phyloP scores from a whole-genome alignment of 2,888 invertebrate species.

The Cremastinae sp. region DNA sequence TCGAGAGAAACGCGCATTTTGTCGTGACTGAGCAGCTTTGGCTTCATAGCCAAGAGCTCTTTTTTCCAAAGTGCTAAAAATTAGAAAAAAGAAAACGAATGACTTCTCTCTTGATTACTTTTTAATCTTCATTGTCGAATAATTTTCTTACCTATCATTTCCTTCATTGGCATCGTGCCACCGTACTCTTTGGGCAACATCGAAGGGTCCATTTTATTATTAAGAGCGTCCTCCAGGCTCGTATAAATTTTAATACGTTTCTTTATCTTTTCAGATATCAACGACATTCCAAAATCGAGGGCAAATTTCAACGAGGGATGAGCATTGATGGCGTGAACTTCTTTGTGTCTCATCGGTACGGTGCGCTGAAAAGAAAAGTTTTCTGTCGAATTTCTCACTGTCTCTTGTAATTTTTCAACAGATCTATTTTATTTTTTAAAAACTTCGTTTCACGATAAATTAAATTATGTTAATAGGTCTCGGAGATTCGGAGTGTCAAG shows the following conservation, averaged over 20 bases:
- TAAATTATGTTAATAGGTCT: conserved; percentile 28
- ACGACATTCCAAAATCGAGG: conserved; percentile 88
- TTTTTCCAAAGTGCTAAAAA: conserved; percentile 86
- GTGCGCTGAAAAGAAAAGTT: conserved; percentile 83
- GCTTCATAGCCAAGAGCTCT: conserved; percentile 84
- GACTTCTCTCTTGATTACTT: neutral
- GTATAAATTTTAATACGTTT: conserved; percentile 87
- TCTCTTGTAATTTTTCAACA: too few relatives aligned
- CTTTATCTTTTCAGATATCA: conserved; percentile 89
- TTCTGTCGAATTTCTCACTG: neutral
- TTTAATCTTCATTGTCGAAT: neutral
- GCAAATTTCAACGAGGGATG: conserved; percentile 89
- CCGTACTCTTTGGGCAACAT: conserved; percentile 91
- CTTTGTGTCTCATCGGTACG: conserved; percentile 90
- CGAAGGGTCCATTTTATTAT: conserved; percentile 83
- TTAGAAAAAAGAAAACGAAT: conserved; percentile 44
- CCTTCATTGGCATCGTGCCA: conserved; percentile 90
- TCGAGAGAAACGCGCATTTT: conserved; percentile 86
- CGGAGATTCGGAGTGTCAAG: conserved; percentile 16
- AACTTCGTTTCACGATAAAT: neutral
- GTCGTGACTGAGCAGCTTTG: conserved; percentile 85
- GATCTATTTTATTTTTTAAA: too few relatives aligned
- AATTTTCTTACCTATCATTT: conserved; percentile 93
- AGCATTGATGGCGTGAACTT: conserved; percentile 88
- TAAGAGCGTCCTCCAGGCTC: conserved; percentile 83